Percentiles rank a stretch among this genome's conserved stretches.
These are phyloP conservation scores for Zaprionus nigranus DNA, from an alignment of 1,140 invertebrate genomes.

Conservation along the genomic window DNA sequence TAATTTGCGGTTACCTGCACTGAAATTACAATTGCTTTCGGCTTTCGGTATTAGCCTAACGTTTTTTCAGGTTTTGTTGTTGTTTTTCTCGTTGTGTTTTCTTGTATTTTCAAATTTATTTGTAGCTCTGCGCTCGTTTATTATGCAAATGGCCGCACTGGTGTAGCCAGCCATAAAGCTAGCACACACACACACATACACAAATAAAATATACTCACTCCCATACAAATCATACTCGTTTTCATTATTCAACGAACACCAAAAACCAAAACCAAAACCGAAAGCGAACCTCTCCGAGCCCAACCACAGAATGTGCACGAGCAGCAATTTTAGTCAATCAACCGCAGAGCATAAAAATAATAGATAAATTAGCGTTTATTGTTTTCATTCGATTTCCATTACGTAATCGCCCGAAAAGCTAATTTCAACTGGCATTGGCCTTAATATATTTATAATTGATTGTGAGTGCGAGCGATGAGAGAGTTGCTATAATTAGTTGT, in stretches of 20 bases:
- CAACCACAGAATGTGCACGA: slow-evolving; percentile 31
- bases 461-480: neutral
- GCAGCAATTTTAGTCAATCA: slow-evolving; percentile 41
- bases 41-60: slow-evolving; percentile 15
- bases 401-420: neutral
- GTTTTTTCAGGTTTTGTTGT: slow-evolving; percentile 10
- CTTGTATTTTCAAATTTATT: slow-evolving; percentile 66
- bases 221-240: slow-evolving; percentile 65
- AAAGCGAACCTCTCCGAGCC: neutral
- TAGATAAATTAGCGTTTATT: slow-evolving; percentile 32
- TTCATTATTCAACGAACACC: slow-evolving; percentile 47
- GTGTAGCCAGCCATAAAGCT: slow-evolving; percentile 66
- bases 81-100: slow-evolving; percentile 15
- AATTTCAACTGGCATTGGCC: neutral
- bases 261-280: neutral
- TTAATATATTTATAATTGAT: neutral
- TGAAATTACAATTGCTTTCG: slow-evolving; percentile 23
- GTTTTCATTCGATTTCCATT: slow-evolving; percentile 20
- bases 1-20: slow-evolving; percentile 63
- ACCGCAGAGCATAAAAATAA: slow-evolving; percentile 33
- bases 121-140: slow-evolving; percentile 59
- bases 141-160: slow-evolving; percentile 67
- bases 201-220: slow-evolving; percentile 31
- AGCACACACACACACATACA: slow-evolving; percentile 37
- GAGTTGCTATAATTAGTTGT: neutral